Evolutionary conservation across 1,140 invertebrate species (phyloP).

Genomic region (Heliconius himera): DNA sequence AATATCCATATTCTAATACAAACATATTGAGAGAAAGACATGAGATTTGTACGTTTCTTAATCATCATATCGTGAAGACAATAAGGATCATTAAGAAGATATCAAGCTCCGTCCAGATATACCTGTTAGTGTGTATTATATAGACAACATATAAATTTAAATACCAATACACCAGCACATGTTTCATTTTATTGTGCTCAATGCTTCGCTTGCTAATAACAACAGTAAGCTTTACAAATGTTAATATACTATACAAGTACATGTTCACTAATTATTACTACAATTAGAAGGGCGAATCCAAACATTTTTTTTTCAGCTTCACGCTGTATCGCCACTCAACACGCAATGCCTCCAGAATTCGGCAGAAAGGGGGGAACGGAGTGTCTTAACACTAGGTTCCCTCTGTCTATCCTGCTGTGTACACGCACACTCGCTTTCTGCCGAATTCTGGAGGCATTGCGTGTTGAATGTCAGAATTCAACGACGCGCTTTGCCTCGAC

Average conservation of each 20-base stretch:
- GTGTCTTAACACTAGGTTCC: too few species aligned
- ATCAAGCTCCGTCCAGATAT: background rate
- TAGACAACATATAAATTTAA: conserved; percentile 73
- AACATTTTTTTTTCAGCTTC: too few species aligned
- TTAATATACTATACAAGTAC: background rate
- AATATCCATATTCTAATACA: background rate
- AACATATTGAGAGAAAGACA: background rate
- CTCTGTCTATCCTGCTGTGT: too few species aligned
- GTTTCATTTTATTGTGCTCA: conserved; percentile 70
- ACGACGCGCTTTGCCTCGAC: too few species aligned
- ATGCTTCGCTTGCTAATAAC: conserved; percentile 21
- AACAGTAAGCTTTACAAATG: background rate
- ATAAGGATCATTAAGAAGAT: background rate
- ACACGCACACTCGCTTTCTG: too few species aligned
- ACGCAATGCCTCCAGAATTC: too few species aligned
- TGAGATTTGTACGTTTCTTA: background rate
- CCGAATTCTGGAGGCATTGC: too few species aligned
- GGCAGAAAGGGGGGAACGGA: too few species aligned
- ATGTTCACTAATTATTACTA: background rate
- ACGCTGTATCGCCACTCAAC: too few species aligned
- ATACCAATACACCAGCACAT: conserved; percentile 55
- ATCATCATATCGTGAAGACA: background rate
- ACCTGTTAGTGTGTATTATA: conserved; percentile 29
- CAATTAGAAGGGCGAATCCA: too few species aligned
- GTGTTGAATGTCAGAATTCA: too few species aligned